phyloP scores from a whole-genome alignment of 2,113 vertebrate genomes.

The Acanthochromis polyacanthus region DNA sequence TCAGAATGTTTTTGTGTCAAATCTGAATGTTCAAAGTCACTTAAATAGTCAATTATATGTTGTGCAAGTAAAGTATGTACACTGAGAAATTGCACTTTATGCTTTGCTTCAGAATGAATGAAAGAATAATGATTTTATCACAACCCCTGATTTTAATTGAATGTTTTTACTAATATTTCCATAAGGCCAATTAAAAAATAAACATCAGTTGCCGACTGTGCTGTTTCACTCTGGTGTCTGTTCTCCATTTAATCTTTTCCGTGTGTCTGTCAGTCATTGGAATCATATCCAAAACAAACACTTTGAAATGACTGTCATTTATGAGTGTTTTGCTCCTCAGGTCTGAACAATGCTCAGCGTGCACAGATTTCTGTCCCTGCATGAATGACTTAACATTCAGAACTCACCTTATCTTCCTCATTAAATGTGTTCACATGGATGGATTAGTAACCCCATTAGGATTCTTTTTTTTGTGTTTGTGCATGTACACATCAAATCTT shows the following conservation, averaged over 20 bases:
- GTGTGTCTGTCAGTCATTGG: slow-evolving; percentile 21
- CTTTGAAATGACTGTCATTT: slow-evolving; percentile 20
- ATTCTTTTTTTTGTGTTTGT: too few species aligned
- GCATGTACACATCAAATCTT: too few species aligned
- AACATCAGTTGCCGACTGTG: neutral
- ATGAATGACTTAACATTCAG: neutral
- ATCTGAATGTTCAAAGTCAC: too few species aligned
- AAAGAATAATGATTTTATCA: slow-evolving; percentile 7
- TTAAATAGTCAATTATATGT: too few species aligned
- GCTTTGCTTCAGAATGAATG: neutral
- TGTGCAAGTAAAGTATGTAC: too few species aligned
- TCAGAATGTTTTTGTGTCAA: too few species aligned
- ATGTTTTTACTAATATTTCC: neutral
- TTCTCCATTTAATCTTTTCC: slow-evolving; percentile 4
- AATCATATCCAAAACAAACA: slow-evolving; percentile 21
- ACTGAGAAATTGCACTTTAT: too few species aligned
- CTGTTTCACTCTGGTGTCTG: neutral
- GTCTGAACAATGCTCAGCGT: neutral
- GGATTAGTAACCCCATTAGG: too few species aligned
- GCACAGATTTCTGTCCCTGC: neutral
- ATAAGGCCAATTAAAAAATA: neutral
- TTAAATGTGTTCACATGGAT: too few species aligned
- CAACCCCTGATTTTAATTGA: slow-evolving; percentile 4
- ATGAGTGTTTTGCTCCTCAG: neutral
- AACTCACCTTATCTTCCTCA: too few species aligned